Base-by-base conservation (phyloP, 2,797 vertebrate species). In the Diplodus puntazzo region DNA sequence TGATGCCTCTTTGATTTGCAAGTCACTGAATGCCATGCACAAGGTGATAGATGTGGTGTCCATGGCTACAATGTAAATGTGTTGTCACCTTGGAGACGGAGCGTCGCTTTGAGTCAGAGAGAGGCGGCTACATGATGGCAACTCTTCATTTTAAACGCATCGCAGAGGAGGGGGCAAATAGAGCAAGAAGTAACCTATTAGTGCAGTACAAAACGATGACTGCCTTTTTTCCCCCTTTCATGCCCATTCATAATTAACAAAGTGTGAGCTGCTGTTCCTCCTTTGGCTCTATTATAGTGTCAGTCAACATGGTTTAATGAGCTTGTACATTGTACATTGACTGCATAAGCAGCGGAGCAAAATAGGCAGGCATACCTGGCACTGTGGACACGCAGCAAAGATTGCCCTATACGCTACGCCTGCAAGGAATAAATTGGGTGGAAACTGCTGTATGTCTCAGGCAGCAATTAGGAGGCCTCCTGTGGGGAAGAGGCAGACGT, bases 31-130 rank as follows among this genome's bases (percentile, higher is more conserved):
- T 84, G 83, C 78, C 65, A 74, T 72, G 60, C 77, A 54, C 84
- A 55, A 81, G 82, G 84, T 88, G 87, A 92, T 86, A 81, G 73
- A 89, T 92, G 83, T 75, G 83, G 87, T 92, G 88, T 92, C 89
- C 87, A 88, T 93, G 89, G 91, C 89, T 91, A 91, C 91, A 88
- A 88, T 90, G 88, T 90, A 92, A 88, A 92, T 90, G 82, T 90
- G 90, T 89, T 88, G 91, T 94, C 93, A 94, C 91, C 88, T 89
- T 90, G 87, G 95, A 94, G 91, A 94, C 90, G 65, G 87, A 87
- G 83, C 83, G 18, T 89, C 63, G 77, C 81, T 81, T 88, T 76
- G 79, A 86, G 78, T 81, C 78, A 82, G 79, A 81, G 84, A 89
- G 77, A 75, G 79, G 87, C 71, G 58, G 85, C 86, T 61, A 81